These are phyloP conservation scores for Sesamia nonagrioides DNA, from an alignment of 1,140 invertebrate genomes.

Conservation along the genomic window DNA sequence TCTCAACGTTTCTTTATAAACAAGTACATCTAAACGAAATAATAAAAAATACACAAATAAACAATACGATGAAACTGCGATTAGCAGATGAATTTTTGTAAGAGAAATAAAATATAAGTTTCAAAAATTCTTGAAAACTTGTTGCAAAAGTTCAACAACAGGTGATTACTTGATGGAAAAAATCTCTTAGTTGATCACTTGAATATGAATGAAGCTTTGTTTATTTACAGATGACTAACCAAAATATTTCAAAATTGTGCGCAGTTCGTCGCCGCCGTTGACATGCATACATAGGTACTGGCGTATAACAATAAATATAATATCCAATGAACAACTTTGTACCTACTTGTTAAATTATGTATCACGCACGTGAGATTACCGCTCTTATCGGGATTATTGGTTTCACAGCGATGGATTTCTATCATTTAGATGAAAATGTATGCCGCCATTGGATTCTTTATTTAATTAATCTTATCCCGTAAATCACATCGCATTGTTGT, in stretches of 20 bases:
- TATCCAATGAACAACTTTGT: neutral
- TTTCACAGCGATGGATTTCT: neutral
- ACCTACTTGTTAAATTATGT: neutral
- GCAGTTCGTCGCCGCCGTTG: constrained; percentile 11
- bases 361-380: neutral
- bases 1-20: neutral
- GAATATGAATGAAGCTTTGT: neutral
- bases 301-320: neutral
- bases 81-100: too few species aligned
- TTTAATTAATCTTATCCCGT: neutral
- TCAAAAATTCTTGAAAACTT: neutral
- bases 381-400: neutral
- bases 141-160: neutral
- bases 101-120: neutral
- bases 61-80: neutral
- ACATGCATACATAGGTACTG: neutral
- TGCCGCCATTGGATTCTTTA: neutral
- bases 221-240: constrained; percentile 8
- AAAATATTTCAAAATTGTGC: constrained; percentile 11
- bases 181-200: neutral
- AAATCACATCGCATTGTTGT: neutral
- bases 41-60: too few species aligned
- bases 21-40: too few species aligned
- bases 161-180: neutral
- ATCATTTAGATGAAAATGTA: neutral